A percentile compares a stretch with the other conserved stretches of the same genome.
Conservation (phyloP, 2,888 invertebrate genomes). For the Eupithecia tripunctaria region DNA sequence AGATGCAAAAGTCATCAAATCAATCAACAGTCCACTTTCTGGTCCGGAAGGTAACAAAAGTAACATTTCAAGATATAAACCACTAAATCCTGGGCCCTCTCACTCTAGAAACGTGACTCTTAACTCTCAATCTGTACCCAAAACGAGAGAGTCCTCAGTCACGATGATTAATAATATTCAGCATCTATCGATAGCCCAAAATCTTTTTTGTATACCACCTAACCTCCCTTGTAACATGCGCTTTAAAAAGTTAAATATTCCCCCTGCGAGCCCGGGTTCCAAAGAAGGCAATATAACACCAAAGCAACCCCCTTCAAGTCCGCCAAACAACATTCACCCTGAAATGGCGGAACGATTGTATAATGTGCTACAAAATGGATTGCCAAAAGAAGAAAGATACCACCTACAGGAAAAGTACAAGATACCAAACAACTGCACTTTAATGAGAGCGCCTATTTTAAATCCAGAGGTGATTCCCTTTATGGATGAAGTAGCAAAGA, state of each 20-base stretch:
- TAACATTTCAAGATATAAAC: background rate
- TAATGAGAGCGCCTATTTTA: constrained; percentile 11
- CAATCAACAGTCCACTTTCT: background rate
- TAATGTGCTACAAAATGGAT: background rate
- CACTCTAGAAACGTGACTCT: background rate
- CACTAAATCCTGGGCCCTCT: background rate
- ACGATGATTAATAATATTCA: background rate
- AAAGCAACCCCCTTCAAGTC: background rate
- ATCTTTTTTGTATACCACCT: background rate
- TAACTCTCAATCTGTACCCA: background rate
- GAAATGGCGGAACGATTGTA: background rate
- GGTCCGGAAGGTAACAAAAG: background rate
- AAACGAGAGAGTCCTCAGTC: background rate
- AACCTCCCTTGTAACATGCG: background rate
- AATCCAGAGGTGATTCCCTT: constrained; percentile 7
- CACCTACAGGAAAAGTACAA: background rate
- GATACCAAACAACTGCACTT: constrained; percentile 14
- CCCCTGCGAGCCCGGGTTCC: background rate
- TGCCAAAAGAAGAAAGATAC: background rate
- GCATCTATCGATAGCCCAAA: background rate
- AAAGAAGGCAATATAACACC: background rate
- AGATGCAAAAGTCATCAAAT: background rate
- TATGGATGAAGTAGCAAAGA: background rate
- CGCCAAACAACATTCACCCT: background rate
- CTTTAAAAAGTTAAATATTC: background rate